Evolutionary conservation across 2,113 vertebrate genomes (phyloP).

Genomic region (Chrysemys picta): DNA sequence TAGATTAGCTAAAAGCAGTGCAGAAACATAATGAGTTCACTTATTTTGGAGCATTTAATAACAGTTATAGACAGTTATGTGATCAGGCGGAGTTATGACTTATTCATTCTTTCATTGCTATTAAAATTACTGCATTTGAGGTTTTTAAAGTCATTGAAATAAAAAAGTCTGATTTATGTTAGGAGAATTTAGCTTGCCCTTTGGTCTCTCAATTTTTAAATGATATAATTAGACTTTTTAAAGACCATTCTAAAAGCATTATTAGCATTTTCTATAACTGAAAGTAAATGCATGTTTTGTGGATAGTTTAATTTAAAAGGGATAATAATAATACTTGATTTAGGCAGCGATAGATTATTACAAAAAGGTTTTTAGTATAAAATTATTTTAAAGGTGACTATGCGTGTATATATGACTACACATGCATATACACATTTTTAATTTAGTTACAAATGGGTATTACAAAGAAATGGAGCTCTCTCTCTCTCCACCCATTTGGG

Average conservation of each 20-base stretch:
- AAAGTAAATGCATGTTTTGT: constrained; percentile 89
- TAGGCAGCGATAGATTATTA: constrained; percentile 84
- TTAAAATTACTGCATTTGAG: constrained; percentile 90
- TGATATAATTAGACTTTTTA: constrained; percentile 96
- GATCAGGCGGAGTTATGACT: constrained; percentile 89
- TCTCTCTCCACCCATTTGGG: constrained; percentile 57
- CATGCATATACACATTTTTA: constrained; percentile 54
- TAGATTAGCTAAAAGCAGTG: constrained; percentile 88
- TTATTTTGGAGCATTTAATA: constrained; percentile 91
- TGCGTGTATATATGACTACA: constrained; percentile 11
- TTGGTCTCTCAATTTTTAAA: constrained; percentile 93
- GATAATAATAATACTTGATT: constrained; percentile 86
- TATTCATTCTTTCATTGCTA: constrained; percentile 90
- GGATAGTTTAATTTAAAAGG: constrained; percentile 88
- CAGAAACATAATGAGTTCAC: constrained; percentile 89
- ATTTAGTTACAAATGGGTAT: constrained; percentile 51
- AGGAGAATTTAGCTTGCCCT: constrained; percentile 93
- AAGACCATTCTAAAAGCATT: constrained; percentile 96
- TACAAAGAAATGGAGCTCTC: constrained; percentile 60
- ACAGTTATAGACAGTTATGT: constrained; percentile 92
- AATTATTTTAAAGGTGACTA: constrained; percentile 78
- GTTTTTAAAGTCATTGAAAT: constrained; percentile 89
- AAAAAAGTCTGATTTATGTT: constrained; percentile 95
- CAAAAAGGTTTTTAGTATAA: constrained; percentile 79
- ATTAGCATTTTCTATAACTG: constrained; percentile 89